phyloP scores from a whole-genome alignment of 2,797 vertebrate genomes.

The Ambastaia sidthimunki region DNA sequence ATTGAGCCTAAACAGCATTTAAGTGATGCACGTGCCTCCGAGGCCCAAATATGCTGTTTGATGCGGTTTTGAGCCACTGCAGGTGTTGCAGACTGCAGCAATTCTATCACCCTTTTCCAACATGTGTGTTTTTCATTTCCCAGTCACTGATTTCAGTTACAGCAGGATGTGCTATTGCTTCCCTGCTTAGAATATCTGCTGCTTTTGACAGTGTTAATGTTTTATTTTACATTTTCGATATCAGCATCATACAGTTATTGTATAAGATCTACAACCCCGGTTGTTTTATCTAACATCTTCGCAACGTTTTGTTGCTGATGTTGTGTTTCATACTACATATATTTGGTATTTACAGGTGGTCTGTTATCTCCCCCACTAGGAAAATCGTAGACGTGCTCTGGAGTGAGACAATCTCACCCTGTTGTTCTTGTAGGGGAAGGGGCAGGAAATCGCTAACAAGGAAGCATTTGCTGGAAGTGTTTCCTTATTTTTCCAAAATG shows the following conservation, averaged over 20 bases:
- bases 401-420: conserved; percentile 59
- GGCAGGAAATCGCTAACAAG: conserved; percentile 62
- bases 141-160: background rate
- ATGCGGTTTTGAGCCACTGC: no score
- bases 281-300: no score
- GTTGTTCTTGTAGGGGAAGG: conserved; percentile 49
- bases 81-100: no score
- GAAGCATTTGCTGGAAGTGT: conserved; percentile 63
- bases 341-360: background rate
- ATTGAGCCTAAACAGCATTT: background rate
- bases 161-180: no score
- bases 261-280: no score
- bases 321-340: background rate
- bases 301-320: no score
- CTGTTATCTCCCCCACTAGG: background rate
- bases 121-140: no score
- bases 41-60: background rate
- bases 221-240: no score
- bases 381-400: conserved; percentile 32
- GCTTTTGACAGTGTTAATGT: no score
- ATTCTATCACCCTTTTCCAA: no score
- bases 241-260: no score
- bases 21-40: conserved; percentile 10
- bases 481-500: conserved; percentile 32
- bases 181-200: no score